Conservation (phyloP, 2,797 vertebrate species). For the Mormyrops boulengeri region DNA sequence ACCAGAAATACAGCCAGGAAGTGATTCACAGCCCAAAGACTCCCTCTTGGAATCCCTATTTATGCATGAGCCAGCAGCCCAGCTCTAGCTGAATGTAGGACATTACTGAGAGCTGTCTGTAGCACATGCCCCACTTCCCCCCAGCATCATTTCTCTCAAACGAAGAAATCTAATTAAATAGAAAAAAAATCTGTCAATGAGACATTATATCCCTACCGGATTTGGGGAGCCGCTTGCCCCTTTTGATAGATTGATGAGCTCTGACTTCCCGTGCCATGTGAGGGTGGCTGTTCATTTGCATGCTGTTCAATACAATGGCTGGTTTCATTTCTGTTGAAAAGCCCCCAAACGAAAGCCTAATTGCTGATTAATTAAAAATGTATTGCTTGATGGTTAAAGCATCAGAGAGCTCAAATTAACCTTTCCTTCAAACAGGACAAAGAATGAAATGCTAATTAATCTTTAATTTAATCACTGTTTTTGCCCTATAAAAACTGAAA, state of each 20-base stretch:
- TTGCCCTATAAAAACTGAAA: slow-evolving; percentile 18
- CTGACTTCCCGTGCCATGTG: slow-evolving; percentile 10
- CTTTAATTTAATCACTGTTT: slow-evolving; percentile 37
- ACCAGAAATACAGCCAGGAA: slow-evolving; percentile 21
- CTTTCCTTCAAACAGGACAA: slow-evolving; percentile 37
- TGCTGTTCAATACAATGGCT: slow-evolving; percentile 13
- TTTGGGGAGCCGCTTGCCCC: background rate
- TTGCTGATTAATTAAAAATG: slow-evolving; percentile 36
- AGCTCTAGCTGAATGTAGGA: slow-evolving; percentile 13
- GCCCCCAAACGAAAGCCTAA: slow-evolving; percentile 27
- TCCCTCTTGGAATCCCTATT: slow-evolving; percentile 19
- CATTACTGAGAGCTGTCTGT: slow-evolving; percentile 16
- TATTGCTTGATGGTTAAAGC: slow-evolving; percentile 37
- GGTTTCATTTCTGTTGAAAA: slow-evolving; percentile 23
- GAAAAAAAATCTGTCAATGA: slow-evolving; percentile 17
- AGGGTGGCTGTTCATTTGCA: slow-evolving; percentile 22
- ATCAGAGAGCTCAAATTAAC: slow-evolving; percentile 35
- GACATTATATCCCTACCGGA: background rate
- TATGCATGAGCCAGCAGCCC: slow-evolving; percentile 16
- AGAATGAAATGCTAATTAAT: slow-evolving; percentile 34
- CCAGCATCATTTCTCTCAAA: background rate
- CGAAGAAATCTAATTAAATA: slow-evolving; percentile 16
- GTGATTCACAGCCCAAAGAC: slow-evolving; percentile 16
- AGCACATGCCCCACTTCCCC: background rate
- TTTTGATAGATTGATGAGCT: slow-evolving; percentile 18